Percentiles rank a stretch among this genome's conserved stretches.
Conservation (phyloP, 1,140 invertebrate genomes). For the Drosophila ironensis region DNA sequence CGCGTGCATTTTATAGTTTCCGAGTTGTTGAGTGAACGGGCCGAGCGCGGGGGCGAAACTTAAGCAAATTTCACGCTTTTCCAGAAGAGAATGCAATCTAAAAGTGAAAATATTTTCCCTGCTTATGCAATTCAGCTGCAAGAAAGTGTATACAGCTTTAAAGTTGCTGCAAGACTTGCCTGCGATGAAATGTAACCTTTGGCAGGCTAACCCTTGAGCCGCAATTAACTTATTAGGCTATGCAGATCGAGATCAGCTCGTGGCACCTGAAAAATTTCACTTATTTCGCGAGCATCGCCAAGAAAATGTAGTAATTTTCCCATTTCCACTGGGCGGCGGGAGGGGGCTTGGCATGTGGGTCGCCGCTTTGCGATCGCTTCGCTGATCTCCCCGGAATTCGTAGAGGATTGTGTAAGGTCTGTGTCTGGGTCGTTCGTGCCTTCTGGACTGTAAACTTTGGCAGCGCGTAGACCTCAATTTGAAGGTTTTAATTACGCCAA, state of each 20-base stretch:
- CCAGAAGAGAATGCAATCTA: slow-evolving; percentile 11
- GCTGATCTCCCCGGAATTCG: slow-evolving; percentile 40
- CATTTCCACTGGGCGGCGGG: too few relatives aligned
- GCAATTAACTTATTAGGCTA: slow-evolving; percentile 68
- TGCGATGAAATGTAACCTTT: slow-evolving; percentile 20
- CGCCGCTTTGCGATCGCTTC: slow-evolving; percentile 51
- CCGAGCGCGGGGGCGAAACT: slow-evolving; percentile 20
- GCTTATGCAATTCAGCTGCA: too few relatives aligned
- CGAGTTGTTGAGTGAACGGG: slow-evolving; percentile 45
- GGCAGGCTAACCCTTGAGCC: slow-evolving; percentile 6
- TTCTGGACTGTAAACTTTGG: slow-evolving; percentile 70
- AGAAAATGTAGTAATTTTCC: slow-evolving; percentile 69
- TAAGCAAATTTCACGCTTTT: slow-evolving; percentile 22
- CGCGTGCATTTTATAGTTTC: slow-evolving; percentile 73
- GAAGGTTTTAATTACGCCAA: slow-evolving; percentile 72
- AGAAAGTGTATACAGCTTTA: too few relatives aligned
- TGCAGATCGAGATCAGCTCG: slow-evolving; percentile 47
- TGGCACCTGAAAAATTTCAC: slow-evolving; percentile 53
- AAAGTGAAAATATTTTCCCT: slow-evolving; percentile 38
- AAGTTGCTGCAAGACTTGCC: not conserved
- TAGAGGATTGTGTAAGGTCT: slow-evolving; percentile 64
- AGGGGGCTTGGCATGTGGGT: slow-evolving; percentile 61
- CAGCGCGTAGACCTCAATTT: slow-evolving; percentile 41
- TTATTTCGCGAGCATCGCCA: slow-evolving; percentile 44
- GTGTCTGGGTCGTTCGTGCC: slow-evolving; percentile 58